Percentiles rank a stretch among this genome's conserved stretches.
Conservation (phyloP, 2,888 invertebrate genomes). For the Odontomyia ornata region DNA sequence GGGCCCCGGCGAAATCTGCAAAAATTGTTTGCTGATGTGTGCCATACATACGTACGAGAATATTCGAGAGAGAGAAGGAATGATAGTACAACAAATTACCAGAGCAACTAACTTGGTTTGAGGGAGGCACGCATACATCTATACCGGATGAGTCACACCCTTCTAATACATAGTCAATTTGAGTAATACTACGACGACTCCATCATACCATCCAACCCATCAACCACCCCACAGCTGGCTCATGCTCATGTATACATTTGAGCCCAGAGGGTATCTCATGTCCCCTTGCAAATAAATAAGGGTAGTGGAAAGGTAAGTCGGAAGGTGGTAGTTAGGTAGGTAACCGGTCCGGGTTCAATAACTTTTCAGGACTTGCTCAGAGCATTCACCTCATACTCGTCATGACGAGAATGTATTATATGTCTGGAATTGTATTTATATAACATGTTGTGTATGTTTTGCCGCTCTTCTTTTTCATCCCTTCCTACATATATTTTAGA, state of each 20-base stretch:
- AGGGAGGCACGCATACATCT: background rate
- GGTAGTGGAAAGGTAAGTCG: background rate
- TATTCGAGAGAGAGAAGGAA: background rate
- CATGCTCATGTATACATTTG: too few species aligned
- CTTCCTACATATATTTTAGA: too few species aligned
- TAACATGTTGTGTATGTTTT: background rate
- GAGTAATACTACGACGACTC: too few species aligned
- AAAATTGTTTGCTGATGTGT: too few species aligned
- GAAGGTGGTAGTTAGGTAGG: too few species aligned
- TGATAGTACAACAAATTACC: background rate
- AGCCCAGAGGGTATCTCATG: background rate
- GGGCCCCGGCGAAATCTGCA: background rate
- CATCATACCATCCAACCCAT: too few species aligned
- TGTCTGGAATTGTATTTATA: conserved; percentile 11
- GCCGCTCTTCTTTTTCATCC: too few species aligned
- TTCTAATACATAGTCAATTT: background rate
- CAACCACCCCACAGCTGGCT: too few species aligned
- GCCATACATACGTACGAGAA: too few species aligned
- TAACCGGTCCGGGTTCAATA: conserved; percentile 21
- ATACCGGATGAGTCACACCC: background rate
- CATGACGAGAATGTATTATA: background rate
- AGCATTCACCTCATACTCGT: background rate
- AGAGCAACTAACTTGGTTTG: background rate
- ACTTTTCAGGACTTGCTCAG: conserved; percentile 38
- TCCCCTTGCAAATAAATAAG: background rate